Evolutionary conservation across 2,888 invertebrate genomes (phyloP).

Genomic region (Papilio elwesi): DNA sequence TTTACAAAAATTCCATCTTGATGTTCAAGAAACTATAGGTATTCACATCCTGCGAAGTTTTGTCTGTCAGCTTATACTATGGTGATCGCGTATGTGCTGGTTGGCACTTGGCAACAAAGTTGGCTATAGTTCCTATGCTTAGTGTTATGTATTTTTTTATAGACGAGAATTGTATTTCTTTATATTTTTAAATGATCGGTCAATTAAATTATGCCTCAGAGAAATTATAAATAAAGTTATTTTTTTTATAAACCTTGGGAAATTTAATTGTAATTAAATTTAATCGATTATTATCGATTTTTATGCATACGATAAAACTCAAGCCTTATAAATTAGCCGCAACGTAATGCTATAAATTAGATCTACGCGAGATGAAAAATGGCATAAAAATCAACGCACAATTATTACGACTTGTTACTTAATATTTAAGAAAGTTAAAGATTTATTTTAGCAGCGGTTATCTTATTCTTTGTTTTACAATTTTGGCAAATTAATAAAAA

Average conservation of each 20-base stretch:
- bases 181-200: background rate
- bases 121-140: background rate
- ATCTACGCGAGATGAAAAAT: background rate
- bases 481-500: no score
- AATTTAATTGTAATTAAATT: background rate
- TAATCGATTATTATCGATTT: no score
- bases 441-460: no score
- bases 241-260: background rate
- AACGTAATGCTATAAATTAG: background rate
- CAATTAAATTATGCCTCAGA: background rate
- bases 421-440: no score
- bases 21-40: background rate
- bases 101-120: background rate
- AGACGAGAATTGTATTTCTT: background rate
- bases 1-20: no score
- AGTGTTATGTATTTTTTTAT: background rate
- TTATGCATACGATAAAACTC: no score
- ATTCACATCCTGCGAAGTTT: background rate
- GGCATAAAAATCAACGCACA: conserved; percentile 1
- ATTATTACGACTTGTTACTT: background rate
- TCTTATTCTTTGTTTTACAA: no score
- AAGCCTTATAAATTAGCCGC: background rate
- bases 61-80: background rate
- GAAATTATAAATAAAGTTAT: background rate
- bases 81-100: background rate